Evolutionary conservation across 2,888 invertebrate species (phyloP), one percentile per base, ranked within the genome.

Genomic region (Drymonia ruficornis): DNA sequence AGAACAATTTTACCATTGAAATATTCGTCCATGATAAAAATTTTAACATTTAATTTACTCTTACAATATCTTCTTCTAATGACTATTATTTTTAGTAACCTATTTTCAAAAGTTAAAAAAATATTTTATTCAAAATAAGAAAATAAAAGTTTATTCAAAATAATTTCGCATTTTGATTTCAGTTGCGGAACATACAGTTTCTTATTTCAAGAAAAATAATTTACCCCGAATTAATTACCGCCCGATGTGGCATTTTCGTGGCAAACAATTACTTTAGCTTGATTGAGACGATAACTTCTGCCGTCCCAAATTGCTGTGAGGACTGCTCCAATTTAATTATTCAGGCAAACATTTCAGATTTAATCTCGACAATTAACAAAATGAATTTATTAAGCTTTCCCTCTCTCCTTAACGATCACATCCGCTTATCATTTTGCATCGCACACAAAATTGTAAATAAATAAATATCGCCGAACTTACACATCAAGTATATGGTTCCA

Each of bases 261-360:
- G 70, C 78, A 76, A 83, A 83, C 84, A 88, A 88, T 87, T 87
- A 87, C 80, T 86, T 85, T 83, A 56, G 57, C 60, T 59, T 65
- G 71, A 81, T 70, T 68, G 56, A 49, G 63, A 78, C 65, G 62
- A 82, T 86, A 84, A 83, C 63, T 84, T 76, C 58, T 68, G 55
- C 59, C 51, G 59, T 23, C 58, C 49, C 55, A 63, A 69, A 69
- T 64, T 65, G 67, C 61, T 13, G 47, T 53, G 56, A 52, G 54
- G 56, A 64, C 55, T 68, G 61, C 70, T 72, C 71, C 76, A 72
- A 68, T 75, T 78, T 77, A 80, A 78, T 79, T 80, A 76, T 71
- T 65, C 56, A 65, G 70, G 59, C 50, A 64, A 63, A 52, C 61
- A 65, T 59, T 51, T 56, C 50, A 54, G 63, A 67, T 72, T 59